These are phyloP conservation scores for Zeus faber DNA, from an alignment of 2,113 vertebrate genomes.

Conservation along the genomic window DNA sequence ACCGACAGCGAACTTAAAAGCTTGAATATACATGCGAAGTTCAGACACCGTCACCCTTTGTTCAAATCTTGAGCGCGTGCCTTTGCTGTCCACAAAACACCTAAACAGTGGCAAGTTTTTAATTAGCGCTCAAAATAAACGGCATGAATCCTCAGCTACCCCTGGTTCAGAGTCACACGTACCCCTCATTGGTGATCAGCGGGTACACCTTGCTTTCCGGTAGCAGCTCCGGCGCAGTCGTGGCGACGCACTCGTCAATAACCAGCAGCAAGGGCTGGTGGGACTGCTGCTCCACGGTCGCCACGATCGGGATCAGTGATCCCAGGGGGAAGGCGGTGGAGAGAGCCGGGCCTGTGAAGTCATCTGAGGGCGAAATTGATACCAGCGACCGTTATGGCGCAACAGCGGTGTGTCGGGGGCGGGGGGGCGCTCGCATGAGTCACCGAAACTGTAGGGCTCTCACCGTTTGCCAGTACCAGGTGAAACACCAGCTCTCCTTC, in stretches of 20 bases:
- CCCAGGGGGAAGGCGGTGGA: conserved; percentile 63
- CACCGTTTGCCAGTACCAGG: conserved; percentile 70
- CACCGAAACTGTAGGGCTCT: conserved; percentile 2
- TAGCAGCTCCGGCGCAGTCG: conserved; percentile 41
- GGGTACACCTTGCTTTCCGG: conserved; percentile 36
- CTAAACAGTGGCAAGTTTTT: conserved; percentile 36
- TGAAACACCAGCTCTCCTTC: conserved; percentile 54
- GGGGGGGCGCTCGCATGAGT: neutral
- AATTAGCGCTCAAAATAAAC: neutral
- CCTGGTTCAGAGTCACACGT: neutral
- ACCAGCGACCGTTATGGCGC: neutral
- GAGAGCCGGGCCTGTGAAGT: conserved; percentile 64
- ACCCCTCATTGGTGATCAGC: conserved; percentile 78
- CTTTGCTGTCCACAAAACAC: conserved; percentile 73
- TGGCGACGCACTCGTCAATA: conserved; percentile 69
- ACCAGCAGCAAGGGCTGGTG: conserved; percentile 68
- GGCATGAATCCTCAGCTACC: too few relatives aligned
- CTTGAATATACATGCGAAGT: conserved; percentile 64
- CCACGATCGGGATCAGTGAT: conserved; percentile 66
- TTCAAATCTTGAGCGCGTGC: conserved; percentile 60
- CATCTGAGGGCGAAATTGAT: conserved; percentile 38
- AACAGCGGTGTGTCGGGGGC: neutral
- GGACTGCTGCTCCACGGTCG: conserved; percentile 50
- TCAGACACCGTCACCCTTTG: conserved; percentile 45
- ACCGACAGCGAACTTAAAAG: conserved; percentile 66